A percentile compares a stretch with the other conserved stretches of the same genome.
Conservation (phyloP, 2,113 vertebrate genomes). For the Grallaria varia region DNA sequence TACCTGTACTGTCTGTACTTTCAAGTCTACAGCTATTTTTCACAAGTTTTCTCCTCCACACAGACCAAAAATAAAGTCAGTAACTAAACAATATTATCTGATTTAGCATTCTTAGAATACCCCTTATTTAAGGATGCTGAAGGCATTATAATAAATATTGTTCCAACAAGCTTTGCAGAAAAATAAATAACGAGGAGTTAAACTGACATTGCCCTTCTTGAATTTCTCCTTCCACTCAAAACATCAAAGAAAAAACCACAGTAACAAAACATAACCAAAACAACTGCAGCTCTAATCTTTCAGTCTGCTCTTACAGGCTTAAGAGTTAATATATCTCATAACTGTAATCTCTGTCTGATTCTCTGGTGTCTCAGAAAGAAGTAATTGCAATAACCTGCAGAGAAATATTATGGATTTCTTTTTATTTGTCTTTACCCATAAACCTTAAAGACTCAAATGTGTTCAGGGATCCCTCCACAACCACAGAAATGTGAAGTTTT, state of each 20-base stretch:
- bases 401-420: constrained; percentile 16
- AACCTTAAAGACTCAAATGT: constrained; percentile 1
- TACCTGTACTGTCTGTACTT: neutral
- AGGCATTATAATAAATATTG: neutral
- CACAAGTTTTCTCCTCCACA: neutral
- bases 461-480: neutral
- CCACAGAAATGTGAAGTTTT: neutral
- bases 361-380: neutral
- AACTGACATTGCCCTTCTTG: neutral
- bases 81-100: neutral
- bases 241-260: neutral
- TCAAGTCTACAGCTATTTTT: neutral
- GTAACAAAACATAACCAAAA: neutral
- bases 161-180: neutral
- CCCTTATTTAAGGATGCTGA: neutral
- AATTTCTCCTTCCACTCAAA: neutral
- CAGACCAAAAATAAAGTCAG: neutral
- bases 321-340: neutral
- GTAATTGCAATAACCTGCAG: neutral
- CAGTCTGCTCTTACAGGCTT: neutral
- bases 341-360: neutral
- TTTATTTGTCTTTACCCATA: neutral
- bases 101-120: neutral
- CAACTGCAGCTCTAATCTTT: neutral
- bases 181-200: neutral